These are phyloP conservation scores for Pseudomyrmex concolor DNA, from an alignment of 1,140 invertebrate species.

Conservation along the genomic window DNA sequence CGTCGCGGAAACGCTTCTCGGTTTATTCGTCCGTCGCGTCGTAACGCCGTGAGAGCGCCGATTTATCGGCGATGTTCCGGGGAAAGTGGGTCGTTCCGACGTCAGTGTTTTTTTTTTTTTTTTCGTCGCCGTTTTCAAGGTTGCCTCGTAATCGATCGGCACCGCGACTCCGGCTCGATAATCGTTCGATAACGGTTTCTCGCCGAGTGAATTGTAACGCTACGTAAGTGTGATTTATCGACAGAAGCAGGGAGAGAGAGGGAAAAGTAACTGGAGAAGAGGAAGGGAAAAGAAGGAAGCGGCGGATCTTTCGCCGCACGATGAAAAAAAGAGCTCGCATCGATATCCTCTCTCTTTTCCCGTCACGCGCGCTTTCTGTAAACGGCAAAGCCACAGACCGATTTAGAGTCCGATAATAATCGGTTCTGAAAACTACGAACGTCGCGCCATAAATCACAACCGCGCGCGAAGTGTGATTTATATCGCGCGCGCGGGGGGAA, in stretches of 20 bases:
- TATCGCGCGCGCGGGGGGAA: not conserved
- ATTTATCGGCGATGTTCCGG: conserved; percentile 31
- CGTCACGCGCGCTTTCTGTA: not conserved
- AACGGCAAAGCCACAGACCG: not conserved
- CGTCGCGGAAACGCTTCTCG: too few species aligned
- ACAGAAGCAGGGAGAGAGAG: not conserved
- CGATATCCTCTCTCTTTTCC: too few species aligned
- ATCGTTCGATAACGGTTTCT: conserved; percentile 28
- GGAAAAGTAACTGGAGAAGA: too few species aligned
- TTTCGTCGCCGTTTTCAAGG: conserved; percentile 6
- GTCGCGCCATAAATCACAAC: conserved; percentile 2
- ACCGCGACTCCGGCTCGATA: not conserved
- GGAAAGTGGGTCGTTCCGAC: conserved; percentile 32
- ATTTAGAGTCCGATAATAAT: conserved; percentile 27
- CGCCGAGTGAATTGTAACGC: conserved; percentile 15
- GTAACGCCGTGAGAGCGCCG: not conserved
- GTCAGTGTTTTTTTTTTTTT: conserved; percentile 29
- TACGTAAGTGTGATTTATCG: conserved; percentile 20
- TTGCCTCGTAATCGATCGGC: not conserved
- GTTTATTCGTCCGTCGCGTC: not conserved
- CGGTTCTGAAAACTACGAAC: not conserved
- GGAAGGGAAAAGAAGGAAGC: not conserved
- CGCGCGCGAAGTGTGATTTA: conserved; percentile 10
- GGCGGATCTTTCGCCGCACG: too few species aligned
- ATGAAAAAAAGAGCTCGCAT: too few species aligned